phyloP scores from a whole-genome alignment of 2,888 invertebrate genomes.

The Cataglyphis cursor region DNA sequence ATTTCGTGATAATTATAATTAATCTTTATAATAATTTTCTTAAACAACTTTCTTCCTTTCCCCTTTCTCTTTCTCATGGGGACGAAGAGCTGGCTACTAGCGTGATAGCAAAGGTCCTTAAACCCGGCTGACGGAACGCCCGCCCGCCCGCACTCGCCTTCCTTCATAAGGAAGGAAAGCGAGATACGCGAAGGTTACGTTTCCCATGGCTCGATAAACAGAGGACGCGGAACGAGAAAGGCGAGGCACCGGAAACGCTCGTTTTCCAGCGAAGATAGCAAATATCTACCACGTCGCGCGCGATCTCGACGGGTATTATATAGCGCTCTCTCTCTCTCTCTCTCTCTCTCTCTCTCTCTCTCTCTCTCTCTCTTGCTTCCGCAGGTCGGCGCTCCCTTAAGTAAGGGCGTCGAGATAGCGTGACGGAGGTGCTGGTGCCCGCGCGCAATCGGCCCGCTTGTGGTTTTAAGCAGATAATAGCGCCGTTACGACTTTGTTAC shows the following conservation, averaged over 20 bases:
- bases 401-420: constrained; percentile 49
- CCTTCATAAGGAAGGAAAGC: constrained; percentile 43
- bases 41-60: not conserved
- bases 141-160: constrained; percentile 13
- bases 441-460: constrained; percentile 44
- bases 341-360: constrained; percentile 11
- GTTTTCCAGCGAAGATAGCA: constrained; percentile 65
- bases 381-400: constrained; percentile 47
- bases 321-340: not conserved
- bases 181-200: constrained; percentile 47
- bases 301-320: not conserved
- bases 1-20: not conserved
- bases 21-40: constrained; percentile 1
- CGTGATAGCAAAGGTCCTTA: constrained; percentile 26
- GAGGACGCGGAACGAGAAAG: constrained; percentile 63
- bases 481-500: constrained; percentile 48
- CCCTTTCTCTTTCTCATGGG: not conserved
- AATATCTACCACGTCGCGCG: constrained; percentile 53
- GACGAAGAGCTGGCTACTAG: not conserved
- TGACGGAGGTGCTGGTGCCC: constrained; percentile 38
- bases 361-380: not conserved
- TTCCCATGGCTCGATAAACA: constrained; percentile 67
- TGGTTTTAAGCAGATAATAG: constrained; percentile 51
- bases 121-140: constrained; percentile 27
- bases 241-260: constrained; percentile 61